phyloP scores from a whole-genome alignment of 2,797 vertebrate genomes.

The Micropoecilia bifurca region DNA sequence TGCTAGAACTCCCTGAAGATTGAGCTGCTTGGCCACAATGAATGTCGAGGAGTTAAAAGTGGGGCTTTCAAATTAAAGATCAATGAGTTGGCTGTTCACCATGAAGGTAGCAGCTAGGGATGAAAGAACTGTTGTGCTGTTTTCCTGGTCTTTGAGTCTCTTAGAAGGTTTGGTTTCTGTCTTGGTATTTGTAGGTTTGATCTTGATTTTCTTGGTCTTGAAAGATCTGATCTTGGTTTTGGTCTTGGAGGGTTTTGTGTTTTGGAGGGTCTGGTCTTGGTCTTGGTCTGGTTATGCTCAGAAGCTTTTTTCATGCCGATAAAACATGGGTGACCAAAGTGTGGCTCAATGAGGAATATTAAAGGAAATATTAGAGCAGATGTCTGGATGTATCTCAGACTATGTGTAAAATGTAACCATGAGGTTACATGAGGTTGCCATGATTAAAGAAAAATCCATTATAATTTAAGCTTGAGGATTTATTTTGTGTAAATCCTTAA shows the following conservation, averaged over 20 bases:
- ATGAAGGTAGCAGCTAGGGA: neutral
- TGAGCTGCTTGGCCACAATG: neutral
- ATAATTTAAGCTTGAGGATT: neutral
- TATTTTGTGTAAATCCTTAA: neutral
- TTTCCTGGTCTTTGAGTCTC: neutral
- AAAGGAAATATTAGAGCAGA: neutral
- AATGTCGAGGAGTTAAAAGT: neutral
- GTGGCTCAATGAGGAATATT: neutral
- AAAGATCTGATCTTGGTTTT: neutral
- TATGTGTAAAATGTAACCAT: neutral
- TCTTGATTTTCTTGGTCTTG: no score
- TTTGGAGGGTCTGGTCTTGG: neutral
- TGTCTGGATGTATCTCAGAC: neutral
- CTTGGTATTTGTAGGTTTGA: neutral
- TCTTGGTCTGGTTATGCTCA: neutral
- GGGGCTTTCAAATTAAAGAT: neutral
- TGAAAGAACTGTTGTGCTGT: neutral
- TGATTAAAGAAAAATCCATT: neutral
- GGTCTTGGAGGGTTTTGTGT: no score
- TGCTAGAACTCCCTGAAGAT: no score
- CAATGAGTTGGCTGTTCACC: neutral
- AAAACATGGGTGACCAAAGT: neutral
- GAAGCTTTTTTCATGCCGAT: neutral
- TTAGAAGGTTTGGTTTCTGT: neutral
- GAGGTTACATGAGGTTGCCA: neutral